Conservation (phyloP, 2,797 vertebrate genomes). For the Pseudotriccus pelzelni region DNA sequence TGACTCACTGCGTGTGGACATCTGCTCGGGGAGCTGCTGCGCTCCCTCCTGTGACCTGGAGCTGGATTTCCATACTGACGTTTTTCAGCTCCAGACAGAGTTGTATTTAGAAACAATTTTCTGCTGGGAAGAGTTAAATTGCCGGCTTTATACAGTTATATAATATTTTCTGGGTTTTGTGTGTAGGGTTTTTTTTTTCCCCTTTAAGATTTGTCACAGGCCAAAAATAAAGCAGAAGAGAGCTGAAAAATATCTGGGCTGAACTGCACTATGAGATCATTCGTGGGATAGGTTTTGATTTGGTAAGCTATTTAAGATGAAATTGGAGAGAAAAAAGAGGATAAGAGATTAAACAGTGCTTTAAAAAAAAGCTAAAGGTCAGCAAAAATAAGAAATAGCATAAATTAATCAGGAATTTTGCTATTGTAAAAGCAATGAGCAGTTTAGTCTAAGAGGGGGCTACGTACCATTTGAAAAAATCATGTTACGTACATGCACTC, state of each 20-base stretch:
- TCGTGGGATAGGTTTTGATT: not conserved
- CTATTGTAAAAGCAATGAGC: not conserved
- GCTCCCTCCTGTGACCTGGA: not conserved
- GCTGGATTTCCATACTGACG: not conserved
- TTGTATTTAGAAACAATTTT: not conserved
- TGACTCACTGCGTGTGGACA: not conserved
- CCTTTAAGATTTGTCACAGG: not conserved
- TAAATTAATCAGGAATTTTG: not conserved
- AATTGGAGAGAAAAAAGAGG: not conserved
- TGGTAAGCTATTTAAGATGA: not conserved
- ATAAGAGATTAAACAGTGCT: not conserved
- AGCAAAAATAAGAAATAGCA: not conserved
- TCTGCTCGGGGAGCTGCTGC: not conserved
- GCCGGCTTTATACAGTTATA: not conserved
- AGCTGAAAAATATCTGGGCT: not conserved
- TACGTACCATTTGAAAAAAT: not conserved
- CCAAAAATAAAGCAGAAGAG: conserved; percentile 13
- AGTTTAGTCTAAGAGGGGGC: not conserved
- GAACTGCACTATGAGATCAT: not conserved
- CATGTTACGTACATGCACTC: rapidly evolving
- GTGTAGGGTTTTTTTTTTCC: not conserved
- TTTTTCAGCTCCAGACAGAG: not conserved
- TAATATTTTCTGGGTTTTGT: not conserved
- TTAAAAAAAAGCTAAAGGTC: not conserved
- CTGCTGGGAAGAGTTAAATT: not conserved